phyloP scores from a whole-genome alignment of 2,797 vertebrate genomes.

The Urocyon cinereoargenteus region DNA sequence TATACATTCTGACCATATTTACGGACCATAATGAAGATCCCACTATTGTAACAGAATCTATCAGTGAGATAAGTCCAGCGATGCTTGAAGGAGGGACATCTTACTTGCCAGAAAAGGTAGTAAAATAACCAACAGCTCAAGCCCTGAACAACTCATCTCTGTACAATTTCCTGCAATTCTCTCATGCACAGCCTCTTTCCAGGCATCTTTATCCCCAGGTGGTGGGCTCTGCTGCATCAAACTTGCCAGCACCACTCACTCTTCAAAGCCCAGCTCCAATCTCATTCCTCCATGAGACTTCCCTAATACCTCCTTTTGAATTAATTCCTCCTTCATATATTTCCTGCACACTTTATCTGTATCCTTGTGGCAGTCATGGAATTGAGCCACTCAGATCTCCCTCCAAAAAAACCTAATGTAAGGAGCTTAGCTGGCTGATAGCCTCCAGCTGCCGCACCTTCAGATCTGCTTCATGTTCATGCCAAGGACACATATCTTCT shows the following conservation, averaged over 20 bases:
- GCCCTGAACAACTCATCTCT: not conserved
- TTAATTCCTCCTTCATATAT: not conserved
- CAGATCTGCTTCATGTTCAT: not conserved
- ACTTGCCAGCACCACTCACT: not conserved
- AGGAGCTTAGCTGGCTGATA: not conserved
- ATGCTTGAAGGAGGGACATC: not conserved
- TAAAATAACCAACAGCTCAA: not conserved
- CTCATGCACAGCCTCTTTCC: not conserved
- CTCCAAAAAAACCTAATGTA: not conserved
- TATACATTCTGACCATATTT: not conserved
- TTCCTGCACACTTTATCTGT: not conserved
- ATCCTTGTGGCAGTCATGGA: not conserved
- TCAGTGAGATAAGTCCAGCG: not conserved
- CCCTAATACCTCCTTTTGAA: not conserved
- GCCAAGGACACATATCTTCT: not conserved
- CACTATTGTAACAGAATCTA: not conserved
- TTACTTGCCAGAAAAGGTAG: not conserved
- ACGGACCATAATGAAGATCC: not conserved
- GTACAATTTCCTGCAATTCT: not conserved
- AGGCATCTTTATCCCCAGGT: not conserved
- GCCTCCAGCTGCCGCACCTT: not conserved
- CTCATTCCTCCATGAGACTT: not conserved
- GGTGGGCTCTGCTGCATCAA: not conserved
- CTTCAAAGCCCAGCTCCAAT: constrained; percentile 19
- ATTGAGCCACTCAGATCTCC: not conserved